Evolutionary conservation across 2,797 vertebrate species (phyloP).

Genomic region (Fundulus diaphanus): DNA sequence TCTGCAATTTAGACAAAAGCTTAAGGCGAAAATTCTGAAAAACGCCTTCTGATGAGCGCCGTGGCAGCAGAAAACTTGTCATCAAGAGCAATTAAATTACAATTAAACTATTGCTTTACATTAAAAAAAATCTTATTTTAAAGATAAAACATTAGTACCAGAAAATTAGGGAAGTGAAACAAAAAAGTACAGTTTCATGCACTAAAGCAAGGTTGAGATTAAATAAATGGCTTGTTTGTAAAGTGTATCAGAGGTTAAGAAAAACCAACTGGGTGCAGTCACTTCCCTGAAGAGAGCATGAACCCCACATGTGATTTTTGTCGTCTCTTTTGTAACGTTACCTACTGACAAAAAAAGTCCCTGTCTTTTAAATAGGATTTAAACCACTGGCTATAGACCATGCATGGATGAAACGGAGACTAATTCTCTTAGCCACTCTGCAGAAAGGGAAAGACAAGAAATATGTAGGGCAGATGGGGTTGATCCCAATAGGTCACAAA

Average conservation of each 20-base stretch:
- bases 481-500: not conserved
- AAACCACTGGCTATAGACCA: too few species aligned
- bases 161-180: not conserved
- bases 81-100: not conserved
- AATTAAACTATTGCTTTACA: not conserved
- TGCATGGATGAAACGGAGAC: not conserved
- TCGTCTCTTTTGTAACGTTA: too few species aligned
- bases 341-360: too few species aligned
- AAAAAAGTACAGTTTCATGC: not conserved
- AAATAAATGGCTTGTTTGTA: not conserved
- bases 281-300: not conserved
- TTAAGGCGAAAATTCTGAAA: too few species aligned
- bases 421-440: not conserved
- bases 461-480: not conserved
- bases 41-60: not conserved
- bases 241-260: not conserved
- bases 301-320: too few species aligned
- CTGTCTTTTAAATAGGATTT: too few species aligned
- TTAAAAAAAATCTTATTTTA: not conserved
- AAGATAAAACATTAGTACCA: too few species aligned
- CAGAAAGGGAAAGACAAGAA: not conserved
- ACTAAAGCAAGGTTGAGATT: not conserved
- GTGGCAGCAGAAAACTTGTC: not conserved
- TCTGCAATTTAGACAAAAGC: not conserved
- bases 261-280: not conserved